Evolutionary conservation across 2,113 vertebrate genomes (phyloP), one percentile per base, ranked within the genome.

Genomic region (Lampris megalopsis): DNA sequence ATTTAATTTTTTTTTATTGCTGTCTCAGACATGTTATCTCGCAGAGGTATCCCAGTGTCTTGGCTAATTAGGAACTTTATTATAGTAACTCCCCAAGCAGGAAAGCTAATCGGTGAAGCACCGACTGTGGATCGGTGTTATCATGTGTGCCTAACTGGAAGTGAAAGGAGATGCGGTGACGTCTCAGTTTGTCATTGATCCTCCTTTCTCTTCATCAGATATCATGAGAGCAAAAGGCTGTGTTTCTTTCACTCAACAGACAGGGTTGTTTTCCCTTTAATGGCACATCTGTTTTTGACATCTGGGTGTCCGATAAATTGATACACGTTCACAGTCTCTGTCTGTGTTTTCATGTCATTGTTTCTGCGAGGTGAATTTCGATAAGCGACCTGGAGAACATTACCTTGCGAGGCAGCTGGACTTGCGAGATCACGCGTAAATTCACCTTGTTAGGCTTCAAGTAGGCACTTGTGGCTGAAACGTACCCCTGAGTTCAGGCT

Each of bases 181-280:
- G 69, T 83, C 63, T 59, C 43, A 69, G 82, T 86, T 79, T 82
- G 74, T 63, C 82, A 85, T 86, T 74, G 82, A 91, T 91, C 41
- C 24, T 24, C 50, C 83, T 65, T 74, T 81, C 36, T 60, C 65
- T 58, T 42, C 7, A 47, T 79, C 63, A 80, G 78, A 82, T 71
- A 70, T 80, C 79, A 76, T 67, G 54, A 63, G 50, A 71, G 73
- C 60, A 78, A 84, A 81, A 79, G 56, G 65, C 4, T 7, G 1
- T 41, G 81, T 77, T 50, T 84, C 4, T 47, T 69, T 75, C 54
- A 67, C 63, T 84, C 62, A 63, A 35, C 75, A 35, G 41, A 66
- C 54, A 24, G 24, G 24, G 24, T 58, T 9, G 57, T 68, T 62
- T 76, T 69, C 61, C 54, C n/a, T 73, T 75, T 77, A 57, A 58